Percentiles rank a stretch among this genome's conserved stretches.
Conservation (phyloP, 2,888 invertebrate genomes). For the Watsonalla cultraria region DNA sequence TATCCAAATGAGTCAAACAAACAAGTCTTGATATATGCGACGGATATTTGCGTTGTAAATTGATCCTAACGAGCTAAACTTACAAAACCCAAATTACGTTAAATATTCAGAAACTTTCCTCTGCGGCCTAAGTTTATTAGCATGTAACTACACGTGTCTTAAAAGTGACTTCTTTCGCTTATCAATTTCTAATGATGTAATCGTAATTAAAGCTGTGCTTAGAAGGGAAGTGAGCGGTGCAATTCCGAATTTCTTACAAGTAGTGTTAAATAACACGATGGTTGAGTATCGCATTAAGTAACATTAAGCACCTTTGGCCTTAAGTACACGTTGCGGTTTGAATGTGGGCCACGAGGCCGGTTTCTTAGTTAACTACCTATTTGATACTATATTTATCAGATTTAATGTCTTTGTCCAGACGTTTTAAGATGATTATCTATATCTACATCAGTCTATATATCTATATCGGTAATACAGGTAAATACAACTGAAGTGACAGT, state of each 20-base stretch:
- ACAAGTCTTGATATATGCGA: too few species aligned
- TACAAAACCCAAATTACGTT: too few species aligned
- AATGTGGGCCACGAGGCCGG: conserved; percentile 31
- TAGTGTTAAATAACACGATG: conserved; percentile 4
- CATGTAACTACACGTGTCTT: background rate
- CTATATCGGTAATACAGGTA: too few species aligned
- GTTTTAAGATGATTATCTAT: too few species aligned
- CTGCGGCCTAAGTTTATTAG: background rate
- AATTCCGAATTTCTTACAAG: background rate
- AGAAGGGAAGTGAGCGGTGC: background rate
- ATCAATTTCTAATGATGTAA: background rate
- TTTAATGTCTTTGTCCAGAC: too few species aligned
- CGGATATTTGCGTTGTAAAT: too few species aligned
- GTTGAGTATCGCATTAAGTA: conserved; percentile 23
- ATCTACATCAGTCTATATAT: too few species aligned
- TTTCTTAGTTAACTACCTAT: conserved; percentile 11
- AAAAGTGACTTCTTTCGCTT: background rate
- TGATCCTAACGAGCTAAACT: too few species aligned
- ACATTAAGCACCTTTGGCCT: conserved; percentile 22
- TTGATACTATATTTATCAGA: background rate
- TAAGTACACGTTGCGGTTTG: conserved; percentile 20
- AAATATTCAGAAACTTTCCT: background rate
- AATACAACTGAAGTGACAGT: too few species aligned
- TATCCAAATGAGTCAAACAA: too few species aligned
- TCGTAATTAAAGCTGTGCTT: background rate